These are phyloP conservation scores for Horisme vitalbata DNA, from an alignment of 2,888 invertebrate genomes.

Conservation along the genomic window DNA sequence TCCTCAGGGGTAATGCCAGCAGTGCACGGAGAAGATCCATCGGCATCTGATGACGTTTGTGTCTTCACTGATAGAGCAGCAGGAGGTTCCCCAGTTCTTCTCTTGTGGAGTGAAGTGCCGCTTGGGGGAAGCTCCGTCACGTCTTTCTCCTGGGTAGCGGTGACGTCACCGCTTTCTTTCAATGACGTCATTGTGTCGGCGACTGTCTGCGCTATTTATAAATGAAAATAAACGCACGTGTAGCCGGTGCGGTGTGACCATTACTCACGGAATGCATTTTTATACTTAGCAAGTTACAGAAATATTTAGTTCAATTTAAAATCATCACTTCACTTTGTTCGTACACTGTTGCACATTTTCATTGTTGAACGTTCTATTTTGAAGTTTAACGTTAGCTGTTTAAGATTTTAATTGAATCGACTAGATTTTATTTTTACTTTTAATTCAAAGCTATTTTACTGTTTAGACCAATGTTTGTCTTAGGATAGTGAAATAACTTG, in stretches of 20 bases:
- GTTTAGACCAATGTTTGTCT: too few relatives aligned
- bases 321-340: slow-evolving; percentile 18
- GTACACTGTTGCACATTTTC: slow-evolving; percentile 15
- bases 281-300: slow-evolving; percentile 24
- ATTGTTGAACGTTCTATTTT: slow-evolving; percentile 24
- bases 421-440: too few relatives aligned
- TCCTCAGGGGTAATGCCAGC: slow-evolving; percentile 66
- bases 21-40: slow-evolving; percentile 72
- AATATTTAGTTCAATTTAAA: slow-evolving; percentile 20
- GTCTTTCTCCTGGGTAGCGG: slow-evolving; percentile 49
- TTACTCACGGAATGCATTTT: slow-evolving; percentile 70
- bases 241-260: slow-evolving; percentile 46
- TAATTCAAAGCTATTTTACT: too few relatives aligned
- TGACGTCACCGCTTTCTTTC: slow-evolving; percentile 64
- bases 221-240: slow-evolving; percentile 76
- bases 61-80: slow-evolving; percentile 67
- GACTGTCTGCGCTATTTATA: slow-evolving; percentile 67
- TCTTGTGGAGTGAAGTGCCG: slow-evolving; percentile 71
- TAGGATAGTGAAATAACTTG: too few relatives aligned
- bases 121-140: slow-evolving; percentile 64
- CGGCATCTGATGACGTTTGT: slow-evolving; percentile 67
- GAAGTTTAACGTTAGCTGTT: too few relatives aligned
- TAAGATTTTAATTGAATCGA: too few relatives aligned
- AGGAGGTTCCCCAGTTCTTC: slow-evolving; percentile 72
- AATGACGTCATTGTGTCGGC: slow-evolving; percentile 63